Evolutionary conservation across 2,113 vertebrate genomes (phyloP), one percentile per base, ranked within the genome.

Genomic region (Corydoras maculifer): DNA sequence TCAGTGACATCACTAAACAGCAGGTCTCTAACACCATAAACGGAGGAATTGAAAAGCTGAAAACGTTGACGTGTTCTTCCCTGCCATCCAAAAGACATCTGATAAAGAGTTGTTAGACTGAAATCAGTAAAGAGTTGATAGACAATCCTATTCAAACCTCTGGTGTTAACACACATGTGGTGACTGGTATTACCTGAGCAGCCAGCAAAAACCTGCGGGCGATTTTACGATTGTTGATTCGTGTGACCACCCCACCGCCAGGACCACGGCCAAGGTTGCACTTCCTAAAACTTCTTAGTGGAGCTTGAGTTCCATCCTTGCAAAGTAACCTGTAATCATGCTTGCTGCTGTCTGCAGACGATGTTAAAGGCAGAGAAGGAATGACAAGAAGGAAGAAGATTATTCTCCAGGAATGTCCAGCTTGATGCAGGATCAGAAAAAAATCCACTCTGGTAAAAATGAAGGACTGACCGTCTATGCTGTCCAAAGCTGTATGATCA

Each of bases 181-280:
- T 43, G 35, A 43, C 35, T 2, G 35, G 7, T 43, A 2, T 43
- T 84, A 94, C 93, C 86, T 93, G 91, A 57, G 86, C 73, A 15
- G 81, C 74, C 1, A n/a, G 55, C 2, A 96, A 80, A 70, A 94
- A 95, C 75, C 91, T 93, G 69, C 85, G 90, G 72, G 88, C 87
- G 50, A 88, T 67, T 80, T 85, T 94, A 54, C 90, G 90, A 80
- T 88, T 89, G 84, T 90, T 94, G 48, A 69, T 58, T 60, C 92
- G 88, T 29, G 91, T 92, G 80, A 94, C 75, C 1, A 90, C 60
- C 5, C 81, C 86, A 0, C 80, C 87, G 66, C 93, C 93, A 13
- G 94, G 93, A 11, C 94, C 94, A 9, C 80, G 87, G 14, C 94
- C 93, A 72, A 96, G 82, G 65, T 93, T 92, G 74, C 93, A 94